These are phyloP conservation scores for Laticauda colubrina DNA, from an alignment of 2,113 vertebrate species.

Conservation along the genomic window DNA sequence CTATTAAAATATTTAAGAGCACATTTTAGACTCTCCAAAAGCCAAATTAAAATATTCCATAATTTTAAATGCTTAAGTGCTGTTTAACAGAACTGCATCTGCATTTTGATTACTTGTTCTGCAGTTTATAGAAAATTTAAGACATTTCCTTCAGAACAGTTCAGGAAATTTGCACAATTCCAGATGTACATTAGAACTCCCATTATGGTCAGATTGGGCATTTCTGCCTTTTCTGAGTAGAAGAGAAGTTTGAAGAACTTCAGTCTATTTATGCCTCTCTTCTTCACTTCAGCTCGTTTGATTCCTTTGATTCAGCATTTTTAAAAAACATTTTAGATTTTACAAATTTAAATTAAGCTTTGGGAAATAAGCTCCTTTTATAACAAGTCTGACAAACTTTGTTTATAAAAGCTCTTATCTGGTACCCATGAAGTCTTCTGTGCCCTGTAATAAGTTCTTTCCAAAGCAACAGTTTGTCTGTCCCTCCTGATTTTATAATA, in stretches of 20 bases:
- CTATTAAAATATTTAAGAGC: background rate
- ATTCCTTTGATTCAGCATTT: slow-evolving; percentile 26
- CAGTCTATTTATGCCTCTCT: slow-evolving; percentile 20
- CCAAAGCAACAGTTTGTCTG: background rate
- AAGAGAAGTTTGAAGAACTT: background rate
- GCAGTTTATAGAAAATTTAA: background rate
- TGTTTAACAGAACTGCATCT: background rate
- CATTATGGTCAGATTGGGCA: background rate
- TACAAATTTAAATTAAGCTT: background rate
- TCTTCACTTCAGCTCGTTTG: slow-evolving; percentile 1
- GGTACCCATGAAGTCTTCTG: background rate
- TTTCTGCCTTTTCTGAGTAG: background rate
- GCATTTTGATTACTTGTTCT: background rate
- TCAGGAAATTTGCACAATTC: too few relatives aligned
- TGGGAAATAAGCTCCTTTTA: background rate
- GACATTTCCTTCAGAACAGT: background rate
- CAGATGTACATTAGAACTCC: background rate
- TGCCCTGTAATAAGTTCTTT: background rate
- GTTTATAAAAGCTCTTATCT: background rate
- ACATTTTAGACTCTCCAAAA: background rate
- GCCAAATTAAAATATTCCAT: background rate
- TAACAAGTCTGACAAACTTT: background rate
- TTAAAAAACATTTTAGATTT: too few relatives aligned
- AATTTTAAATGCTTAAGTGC: background rate
- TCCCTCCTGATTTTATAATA: background rate